These are phyloP conservation scores for Aurelia aurita DNA, from an alignment of 30 jellyfish, hydroid and myxozoan species.

Conservation along the genomic window DNA sequence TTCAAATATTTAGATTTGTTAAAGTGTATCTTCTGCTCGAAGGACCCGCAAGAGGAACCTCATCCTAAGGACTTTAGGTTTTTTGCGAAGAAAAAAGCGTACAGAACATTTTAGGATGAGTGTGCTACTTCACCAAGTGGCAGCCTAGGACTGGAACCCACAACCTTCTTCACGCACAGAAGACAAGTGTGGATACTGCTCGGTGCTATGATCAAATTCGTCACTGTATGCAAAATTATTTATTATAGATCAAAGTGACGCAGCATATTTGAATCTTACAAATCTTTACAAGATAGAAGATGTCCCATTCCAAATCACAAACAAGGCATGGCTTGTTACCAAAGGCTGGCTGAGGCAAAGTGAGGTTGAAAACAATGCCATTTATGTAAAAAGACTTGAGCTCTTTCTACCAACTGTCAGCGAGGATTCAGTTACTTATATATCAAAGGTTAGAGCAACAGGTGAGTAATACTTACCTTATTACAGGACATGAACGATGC, in stretches of 20 bases:
- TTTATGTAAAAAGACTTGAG: conserved; percentile 19
- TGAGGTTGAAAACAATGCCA: conserved; percentile 16
- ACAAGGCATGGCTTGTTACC: conserved; percentile 38
- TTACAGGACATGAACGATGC: no score
- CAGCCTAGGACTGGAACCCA: no score
- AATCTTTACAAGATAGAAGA: conserved; percentile 22
- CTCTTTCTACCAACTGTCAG: conserved; percentile 21
- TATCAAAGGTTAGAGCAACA: conserved; percentile 2
- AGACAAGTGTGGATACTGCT: no score
- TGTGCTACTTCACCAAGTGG: no score
- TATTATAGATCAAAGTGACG: not conserved
- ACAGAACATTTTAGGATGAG: no score
- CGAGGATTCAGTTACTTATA: conserved; percentile 8
- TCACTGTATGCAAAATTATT: not conserved
- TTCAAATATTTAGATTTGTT: no score
- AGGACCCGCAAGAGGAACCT: no score
- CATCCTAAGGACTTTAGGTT: no score
- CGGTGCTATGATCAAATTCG: no score
- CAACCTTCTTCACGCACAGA: no score
- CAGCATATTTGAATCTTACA: conserved; percentile 25
- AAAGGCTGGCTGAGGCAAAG: conserved; percentile 42
- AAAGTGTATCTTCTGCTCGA: no score
- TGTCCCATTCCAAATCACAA: conserved; percentile 33
- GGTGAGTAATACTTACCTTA: conserved; percentile 4
- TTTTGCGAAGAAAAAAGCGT: no score